Evolutionary conservation across 2,797 vertebrate genomes (phyloP).

Genomic region (Psittacula echo): DNA sequence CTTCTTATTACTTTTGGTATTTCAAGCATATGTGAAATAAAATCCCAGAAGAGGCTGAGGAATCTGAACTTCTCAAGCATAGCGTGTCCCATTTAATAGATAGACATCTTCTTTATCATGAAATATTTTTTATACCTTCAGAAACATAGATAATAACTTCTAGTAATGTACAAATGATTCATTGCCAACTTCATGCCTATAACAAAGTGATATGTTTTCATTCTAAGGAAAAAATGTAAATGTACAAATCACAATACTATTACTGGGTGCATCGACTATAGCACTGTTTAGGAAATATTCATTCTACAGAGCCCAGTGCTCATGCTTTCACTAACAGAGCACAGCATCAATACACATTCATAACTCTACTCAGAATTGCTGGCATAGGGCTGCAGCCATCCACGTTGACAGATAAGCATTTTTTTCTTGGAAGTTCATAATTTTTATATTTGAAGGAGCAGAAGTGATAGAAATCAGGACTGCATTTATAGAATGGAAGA

Average conservation of each 20-base stretch:
- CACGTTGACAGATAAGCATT: background rate
- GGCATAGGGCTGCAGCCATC: background rate
- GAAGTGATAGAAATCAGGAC: background rate
- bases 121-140: background rate
- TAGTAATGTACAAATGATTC: background rate
- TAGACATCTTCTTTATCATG: background rate
- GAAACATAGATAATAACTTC: background rate
- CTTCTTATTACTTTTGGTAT: background rate
- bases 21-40: background rate
- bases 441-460: conserved; percentile 13
- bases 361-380: background rate
- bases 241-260: background rate
- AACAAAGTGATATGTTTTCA: background rate
- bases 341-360: conserved; percentile 8
- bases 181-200: background rate
- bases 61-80: background rate
- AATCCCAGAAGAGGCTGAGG: background rate
- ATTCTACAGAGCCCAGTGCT: background rate
- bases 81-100: background rate
- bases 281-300: background rate
- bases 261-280: background rate
- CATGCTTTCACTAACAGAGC: background rate
- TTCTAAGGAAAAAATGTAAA: background rate
- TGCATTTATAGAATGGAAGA: background rate
- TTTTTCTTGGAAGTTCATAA: background rate